These are phyloP conservation scores for Platyrinchus mystaceus DNA, from an alignment of 2,797 vertebrate species.

Conservation along the genomic window DNA sequence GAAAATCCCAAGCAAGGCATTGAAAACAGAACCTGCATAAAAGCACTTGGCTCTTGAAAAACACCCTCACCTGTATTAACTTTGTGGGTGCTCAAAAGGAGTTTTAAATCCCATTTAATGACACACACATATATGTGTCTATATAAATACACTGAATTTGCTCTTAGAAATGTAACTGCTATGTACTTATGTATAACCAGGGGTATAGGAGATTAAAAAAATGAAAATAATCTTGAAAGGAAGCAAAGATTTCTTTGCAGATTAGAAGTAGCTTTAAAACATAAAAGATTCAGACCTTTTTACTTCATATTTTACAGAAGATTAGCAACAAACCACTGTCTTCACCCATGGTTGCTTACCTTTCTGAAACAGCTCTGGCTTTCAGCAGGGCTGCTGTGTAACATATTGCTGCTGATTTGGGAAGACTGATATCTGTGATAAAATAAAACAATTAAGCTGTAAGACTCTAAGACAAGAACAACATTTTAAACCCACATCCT, in stretches of 20 bases:
- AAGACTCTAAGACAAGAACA: slow-evolving; percentile 7
- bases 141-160: neutral
- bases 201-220: neutral
- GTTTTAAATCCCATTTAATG: neutral
- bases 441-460: slow-evolving; percentile 42
- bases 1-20: neutral
- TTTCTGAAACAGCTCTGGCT: slow-evolving; percentile 98
- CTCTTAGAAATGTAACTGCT: neutral
- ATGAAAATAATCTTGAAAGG: neutral
- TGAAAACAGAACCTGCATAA: neutral
- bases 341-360: slow-evolving; percentile 77
- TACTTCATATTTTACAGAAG: neutral
- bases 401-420: slow-evolving; percentile 99
- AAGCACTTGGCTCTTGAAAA: neutral
- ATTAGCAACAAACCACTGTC: neutral
- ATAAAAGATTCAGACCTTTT: neutral
- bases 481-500: neutral
- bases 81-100: neutral
- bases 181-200: neutral
- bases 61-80: neutral
- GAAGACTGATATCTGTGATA: slow-evolving; percentile 94
- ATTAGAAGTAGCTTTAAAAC: neutral
- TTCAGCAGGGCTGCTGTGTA: slow-evolving; percentile 98
- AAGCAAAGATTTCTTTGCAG: neutral
- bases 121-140: fast-evolving